These are phyloP conservation scores for Meteorus cinctellus DNA, from an alignment of 2,888 invertebrate genomes.

Conservation along the genomic window DNA sequence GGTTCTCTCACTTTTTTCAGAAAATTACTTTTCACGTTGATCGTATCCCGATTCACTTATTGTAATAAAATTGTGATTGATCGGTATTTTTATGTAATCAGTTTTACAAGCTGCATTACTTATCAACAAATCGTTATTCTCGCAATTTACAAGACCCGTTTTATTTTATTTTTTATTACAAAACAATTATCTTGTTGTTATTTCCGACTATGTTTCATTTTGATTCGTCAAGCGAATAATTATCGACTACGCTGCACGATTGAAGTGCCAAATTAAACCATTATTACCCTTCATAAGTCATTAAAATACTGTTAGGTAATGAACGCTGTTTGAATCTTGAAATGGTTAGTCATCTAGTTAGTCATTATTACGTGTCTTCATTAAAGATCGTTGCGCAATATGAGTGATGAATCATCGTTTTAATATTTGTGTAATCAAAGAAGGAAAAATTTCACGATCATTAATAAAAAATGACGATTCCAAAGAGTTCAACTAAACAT, in stretches of 20 bases:
- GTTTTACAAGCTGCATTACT: neutral
- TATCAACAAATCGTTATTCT: no score
- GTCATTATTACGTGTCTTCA: neutral
- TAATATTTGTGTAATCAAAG: no score
- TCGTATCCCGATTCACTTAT: neutral
- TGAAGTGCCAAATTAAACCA: neutral
- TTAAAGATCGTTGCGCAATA: neutral
- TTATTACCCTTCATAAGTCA: neutral
- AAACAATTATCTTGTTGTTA: neutral
- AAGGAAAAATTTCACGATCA: neutral
- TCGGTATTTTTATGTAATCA: neutral
- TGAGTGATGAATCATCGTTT: neutral
- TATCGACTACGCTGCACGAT: neutral
- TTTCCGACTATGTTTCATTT: no score
- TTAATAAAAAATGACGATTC: no score
- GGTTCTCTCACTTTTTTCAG: constrained; percentile 15
- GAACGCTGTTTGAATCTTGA: neutral
- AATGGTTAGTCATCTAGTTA: neutral
- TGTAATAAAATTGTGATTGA: constrained; percentile 2
- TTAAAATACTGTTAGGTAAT: constrained; percentile 1
- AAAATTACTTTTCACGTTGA: neutral
- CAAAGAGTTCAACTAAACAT: no score
- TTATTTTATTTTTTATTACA: neutral
- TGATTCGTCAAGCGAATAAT: no score
- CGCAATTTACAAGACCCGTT: no score